These are phyloP conservation scores for Macroglossus sobrinus DNA, from an alignment of 2,113 vertebrate species.

Conservation along the genomic window DNA sequence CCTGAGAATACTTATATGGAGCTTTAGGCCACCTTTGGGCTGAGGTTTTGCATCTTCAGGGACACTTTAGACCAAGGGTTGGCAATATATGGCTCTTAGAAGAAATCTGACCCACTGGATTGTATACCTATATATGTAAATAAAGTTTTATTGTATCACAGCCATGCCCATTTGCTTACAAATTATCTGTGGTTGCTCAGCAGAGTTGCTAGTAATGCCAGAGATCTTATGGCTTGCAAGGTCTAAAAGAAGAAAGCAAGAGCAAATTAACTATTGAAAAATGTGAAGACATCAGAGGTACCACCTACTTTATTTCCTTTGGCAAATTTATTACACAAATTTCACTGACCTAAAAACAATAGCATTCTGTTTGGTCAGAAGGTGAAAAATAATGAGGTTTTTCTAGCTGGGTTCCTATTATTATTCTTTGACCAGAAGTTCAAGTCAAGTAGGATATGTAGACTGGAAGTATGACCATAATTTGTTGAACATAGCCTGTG, in stretches of 20 bases:
- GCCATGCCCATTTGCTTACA: not conserved
- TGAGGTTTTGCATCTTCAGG: not conserved
- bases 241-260: not conserved
- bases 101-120: not conserved
- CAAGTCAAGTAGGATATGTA: too few relatives aligned
- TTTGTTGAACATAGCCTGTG: accelerated
- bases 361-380: not conserved
- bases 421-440: not conserved
- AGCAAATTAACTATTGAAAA: not conserved
- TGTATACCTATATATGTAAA: not conserved
- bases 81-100: not conserved
- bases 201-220: not conserved
- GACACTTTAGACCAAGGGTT: not conserved
- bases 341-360: not conserved
- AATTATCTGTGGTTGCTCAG: not conserved
- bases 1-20: not conserved
- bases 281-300: not conserved
- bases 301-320: not conserved
- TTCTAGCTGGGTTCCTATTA: not conserved
- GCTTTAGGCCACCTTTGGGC: not conserved
- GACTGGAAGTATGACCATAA: too few relatives aligned
- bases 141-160: not conserved
- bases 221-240: not conserved
- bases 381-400: not conserved
- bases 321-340: not conserved